A percentile compares a stretch with the other conserved stretches of the same genome.
Conservation (phyloP, 2,888 invertebrate species). For the Craniophora ligustri region DNA sequence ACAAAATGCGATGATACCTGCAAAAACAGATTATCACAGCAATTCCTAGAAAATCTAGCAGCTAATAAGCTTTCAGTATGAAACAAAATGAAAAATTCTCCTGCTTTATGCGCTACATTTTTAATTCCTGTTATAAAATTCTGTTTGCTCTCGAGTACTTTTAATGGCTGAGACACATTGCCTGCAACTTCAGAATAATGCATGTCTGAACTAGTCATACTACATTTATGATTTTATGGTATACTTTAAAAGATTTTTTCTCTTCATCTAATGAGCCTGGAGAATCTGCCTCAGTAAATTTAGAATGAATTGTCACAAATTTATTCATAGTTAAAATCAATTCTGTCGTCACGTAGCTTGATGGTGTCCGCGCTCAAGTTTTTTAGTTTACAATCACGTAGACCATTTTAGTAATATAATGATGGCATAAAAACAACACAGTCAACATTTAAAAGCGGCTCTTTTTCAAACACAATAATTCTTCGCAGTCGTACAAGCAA, state of each 20-base stretch:
- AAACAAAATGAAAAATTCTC: constrained; percentile 46
- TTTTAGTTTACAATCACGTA: background rate
- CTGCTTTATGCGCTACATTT: constrained; percentile 54
- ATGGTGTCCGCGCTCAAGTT: background rate
- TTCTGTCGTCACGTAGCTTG: too few species aligned
- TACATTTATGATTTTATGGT: constrained; percentile 35
- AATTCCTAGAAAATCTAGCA: constrained; percentile 40
- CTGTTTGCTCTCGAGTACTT: constrained; percentile 53
- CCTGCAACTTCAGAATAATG: constrained; percentile 42
- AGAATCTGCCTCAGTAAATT: too few species aligned
- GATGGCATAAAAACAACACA: constrained; percentile 10
- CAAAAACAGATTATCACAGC: constrained; percentile 35
- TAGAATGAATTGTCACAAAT: too few species aligned
- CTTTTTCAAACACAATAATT: constrained; percentile 58
- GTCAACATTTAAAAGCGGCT: constrained; percentile 36
- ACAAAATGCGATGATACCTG: constrained; percentile 30
- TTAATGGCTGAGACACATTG: constrained; percentile 48
- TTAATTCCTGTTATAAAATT: constrained; percentile 62
- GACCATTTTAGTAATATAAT: background rate
- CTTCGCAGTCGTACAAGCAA: constrained; percentile 55
- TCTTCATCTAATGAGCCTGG: background rate
- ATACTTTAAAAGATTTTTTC: constrained; percentile 15
- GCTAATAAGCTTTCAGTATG: constrained; percentile 49
- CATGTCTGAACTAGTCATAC: constrained; percentile 30
- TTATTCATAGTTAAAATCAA: too few species aligned